Conservation (phyloP, 2,888 invertebrate genomes). For the Troglohyphantes excavatus region DNA sequence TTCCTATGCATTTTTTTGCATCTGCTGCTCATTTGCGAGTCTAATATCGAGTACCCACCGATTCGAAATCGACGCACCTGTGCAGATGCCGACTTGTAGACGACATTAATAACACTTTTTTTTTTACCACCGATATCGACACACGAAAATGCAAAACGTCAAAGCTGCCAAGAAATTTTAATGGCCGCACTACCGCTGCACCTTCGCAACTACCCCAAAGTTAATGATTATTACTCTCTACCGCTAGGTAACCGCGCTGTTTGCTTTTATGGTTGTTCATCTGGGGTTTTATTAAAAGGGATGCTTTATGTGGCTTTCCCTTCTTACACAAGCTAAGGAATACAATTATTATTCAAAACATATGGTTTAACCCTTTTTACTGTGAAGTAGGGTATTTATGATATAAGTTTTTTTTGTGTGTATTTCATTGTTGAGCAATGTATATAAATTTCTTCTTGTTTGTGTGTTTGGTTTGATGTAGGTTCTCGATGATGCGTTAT, state of each 20-base stretch:
- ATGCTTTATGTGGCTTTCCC: not conserved
- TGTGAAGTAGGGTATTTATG: no score
- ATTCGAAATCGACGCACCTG: not conserved
- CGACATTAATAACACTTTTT: not conserved
- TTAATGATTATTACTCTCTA: not conserved
- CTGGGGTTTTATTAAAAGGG: not conserved
- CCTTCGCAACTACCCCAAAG: not conserved
- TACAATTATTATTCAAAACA: not conserved
- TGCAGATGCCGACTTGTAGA: not conserved
- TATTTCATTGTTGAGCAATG: no score
- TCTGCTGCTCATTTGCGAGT: not conserved
- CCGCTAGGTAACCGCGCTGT: not conserved
- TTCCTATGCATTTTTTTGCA: not conserved
- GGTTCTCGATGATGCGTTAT: no score
- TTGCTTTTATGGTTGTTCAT: not conserved
- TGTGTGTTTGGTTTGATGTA: no score
- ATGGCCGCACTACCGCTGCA: slow-evolving; percentile 4
- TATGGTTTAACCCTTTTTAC: not conserved
- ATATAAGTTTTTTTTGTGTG: no score
- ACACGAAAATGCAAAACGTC: slow-evolving; percentile 6
- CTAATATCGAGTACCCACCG: not conserved
- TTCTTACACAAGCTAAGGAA: not conserved
- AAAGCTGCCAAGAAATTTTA: not conserved
- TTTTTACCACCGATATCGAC: not conserved
- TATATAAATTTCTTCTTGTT: no score